A percentile compares a stretch with the other conserved stretches of the same genome.
Conservation (phyloP, 2,888 invertebrate species). For the Ellobium chinense region DNA sequence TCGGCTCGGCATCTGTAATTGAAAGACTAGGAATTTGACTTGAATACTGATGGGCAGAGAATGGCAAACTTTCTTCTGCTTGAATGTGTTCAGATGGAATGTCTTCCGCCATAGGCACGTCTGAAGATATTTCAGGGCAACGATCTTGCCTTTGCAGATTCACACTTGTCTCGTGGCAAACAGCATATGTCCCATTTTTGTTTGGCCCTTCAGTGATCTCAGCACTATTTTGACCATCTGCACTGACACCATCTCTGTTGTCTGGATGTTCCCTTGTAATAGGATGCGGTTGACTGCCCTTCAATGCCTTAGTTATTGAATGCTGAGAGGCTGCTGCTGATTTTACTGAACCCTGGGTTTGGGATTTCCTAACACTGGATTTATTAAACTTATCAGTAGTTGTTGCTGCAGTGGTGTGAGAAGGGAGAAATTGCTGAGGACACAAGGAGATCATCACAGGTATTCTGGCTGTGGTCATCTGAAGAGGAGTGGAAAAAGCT, state of each 20-base stretch:
- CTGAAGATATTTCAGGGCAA: neutral
- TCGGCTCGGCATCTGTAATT: neutral
- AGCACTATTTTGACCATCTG: neutral
- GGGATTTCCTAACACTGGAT: too few species aligned
- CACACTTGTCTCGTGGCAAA: neutral
- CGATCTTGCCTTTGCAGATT: neutral
- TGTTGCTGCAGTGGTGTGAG: neutral
- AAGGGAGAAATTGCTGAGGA: constrained; percentile 13
- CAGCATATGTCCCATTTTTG: neutral
- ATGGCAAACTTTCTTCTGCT: neutral
- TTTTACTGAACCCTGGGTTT: neutral
- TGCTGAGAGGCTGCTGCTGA: neutral
- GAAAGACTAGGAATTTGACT: neutral
- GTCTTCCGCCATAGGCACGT: neutral
- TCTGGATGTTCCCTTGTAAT: neutral
- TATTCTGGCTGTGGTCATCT: neutral
- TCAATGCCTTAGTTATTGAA: neutral
- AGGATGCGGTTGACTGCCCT: neutral
- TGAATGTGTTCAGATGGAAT: neutral
- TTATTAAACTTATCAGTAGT: too few species aligned
- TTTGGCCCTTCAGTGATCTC: neutral
- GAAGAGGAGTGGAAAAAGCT: neutral
- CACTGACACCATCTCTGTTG: neutral
- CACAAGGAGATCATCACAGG: constrained; percentile 11
- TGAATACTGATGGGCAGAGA: too few species aligned